Percentiles rank a stretch among this genome's conserved stretches.
These are phyloP conservation scores for Ondatra zibethicus DNA, from an alignment of 2,113 vertebrate genomes.

Conservation along the genomic window DNA sequence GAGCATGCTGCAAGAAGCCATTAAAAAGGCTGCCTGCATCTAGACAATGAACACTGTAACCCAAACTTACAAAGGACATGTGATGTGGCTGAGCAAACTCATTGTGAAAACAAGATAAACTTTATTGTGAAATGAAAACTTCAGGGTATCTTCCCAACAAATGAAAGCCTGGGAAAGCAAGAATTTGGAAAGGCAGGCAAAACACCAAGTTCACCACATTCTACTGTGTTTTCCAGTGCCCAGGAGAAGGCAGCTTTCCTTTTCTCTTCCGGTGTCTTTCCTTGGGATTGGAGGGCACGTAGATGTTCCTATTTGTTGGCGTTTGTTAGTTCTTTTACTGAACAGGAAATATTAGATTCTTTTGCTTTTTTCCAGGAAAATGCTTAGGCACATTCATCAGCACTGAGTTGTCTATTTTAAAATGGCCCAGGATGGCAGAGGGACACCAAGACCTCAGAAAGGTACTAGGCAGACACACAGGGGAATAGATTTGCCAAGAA, in stretches of 20 bases:
- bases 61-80: conserved; percentile 42
- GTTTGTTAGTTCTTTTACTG: neutral
- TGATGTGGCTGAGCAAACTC: neutral
- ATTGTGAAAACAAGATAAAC: conserved; percentile 43
- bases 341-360: neutral
- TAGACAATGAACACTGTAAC: conserved; percentile 46
- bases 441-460: neutral
- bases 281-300: neutral
- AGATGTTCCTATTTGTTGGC: neutral
- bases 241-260: neutral
- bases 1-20: conserved; percentile 55
- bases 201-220: conserved; percentile 27
- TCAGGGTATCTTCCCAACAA: conserved; percentile 37
- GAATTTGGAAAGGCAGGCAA: conserved; percentile 56
- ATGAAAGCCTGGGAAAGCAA: conserved; percentile 28
- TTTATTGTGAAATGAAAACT: conserved; percentile 47
- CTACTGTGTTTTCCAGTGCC: conserved; percentile 15
- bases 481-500: neutral
- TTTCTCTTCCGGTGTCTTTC: neutral
- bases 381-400: neutral
- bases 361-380: conserved; percentile 53
- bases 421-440: neutral
- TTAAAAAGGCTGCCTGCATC: conserved; percentile 50
- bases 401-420: neutral
- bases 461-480: neutral